Evolutionary conservation across 2,113 vertebrate genomes (phyloP), one percentile per base, ranked within the genome.

Genomic region (Bucco capensis): DNA sequence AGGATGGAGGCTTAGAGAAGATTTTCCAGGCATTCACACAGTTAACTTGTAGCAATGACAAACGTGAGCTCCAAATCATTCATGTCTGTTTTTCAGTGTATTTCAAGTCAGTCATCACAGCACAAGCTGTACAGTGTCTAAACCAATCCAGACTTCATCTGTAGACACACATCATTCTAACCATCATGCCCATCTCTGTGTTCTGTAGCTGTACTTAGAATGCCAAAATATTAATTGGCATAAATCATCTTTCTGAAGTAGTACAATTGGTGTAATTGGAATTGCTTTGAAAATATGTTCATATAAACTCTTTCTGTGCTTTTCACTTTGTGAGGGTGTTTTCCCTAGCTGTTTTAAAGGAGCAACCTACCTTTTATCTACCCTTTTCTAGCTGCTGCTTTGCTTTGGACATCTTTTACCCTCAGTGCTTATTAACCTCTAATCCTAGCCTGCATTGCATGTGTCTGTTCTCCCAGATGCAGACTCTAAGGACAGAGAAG

Each of bases 401-500:
- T 93, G 82, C 95, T 95, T 91, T 83, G 75, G 72, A 38, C 94
- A 90, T 54, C 42, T 85, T 83, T 94, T 78, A 49, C 60, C 88
- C 93, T 69, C 37, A 54, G 71, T 82, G 92, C 89, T 51, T 95
- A 81, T 84, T 96, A 86, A 91, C 89, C 89, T 94, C 84, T 96
- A 96, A 97, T 77, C 85, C 93, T 91, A 50, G 88, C 92, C 91
- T 96, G 92, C 96, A 71, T 90, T 97, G 88, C 95, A 73, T 96
- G 92, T 97, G 71, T 97, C 95, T 97, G 2, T 97, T 73, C 94
- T 96, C 91, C 90, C 91, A 98, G 98, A 98, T 86, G 95, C 98
- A 76, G 97, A 98, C 79, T 80, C 90, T 97, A 98, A 98, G 96
- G 98, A 98, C 94, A 97, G 98, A 89, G 98, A 97, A 92, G 97